Evolutionary conservation across 2,888 invertebrate genomes (phyloP), one percentile per base, ranked within the genome.

Genomic region (Plutella xylostella): DNA sequence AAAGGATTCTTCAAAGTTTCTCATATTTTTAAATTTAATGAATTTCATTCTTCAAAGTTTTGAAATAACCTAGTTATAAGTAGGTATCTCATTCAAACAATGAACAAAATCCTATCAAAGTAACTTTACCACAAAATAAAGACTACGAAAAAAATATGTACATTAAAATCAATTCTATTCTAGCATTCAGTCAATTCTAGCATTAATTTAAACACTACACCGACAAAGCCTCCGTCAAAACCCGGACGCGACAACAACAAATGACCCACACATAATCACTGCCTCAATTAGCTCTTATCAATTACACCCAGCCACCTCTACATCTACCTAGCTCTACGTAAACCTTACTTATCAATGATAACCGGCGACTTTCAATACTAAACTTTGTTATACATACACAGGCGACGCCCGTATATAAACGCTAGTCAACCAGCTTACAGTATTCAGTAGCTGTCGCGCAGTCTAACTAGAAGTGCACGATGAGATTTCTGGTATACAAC

Each of bases 361-460:
- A 57, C 60, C 47, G 52, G 56, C 54, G 59, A 72, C 72, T 75
- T 76, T 75, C 77, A 63, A 72, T 67, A 68, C 51, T 44, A n/a
- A n/a, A 40, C 34, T 21, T 31, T 31, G 60, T 48, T 45, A 46
- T 41, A 43, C 48, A 50, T 54, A 57, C 53, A 55, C 55, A 60
- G 57, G 56, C 57, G 58, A 57, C 51, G 52, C 52, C 46, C 55
- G 65, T 82, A 82, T 82, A 82, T 72, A 82, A 79, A 76, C 61
- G 58, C 61, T 52, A 53, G 55, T 55, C 51, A 51, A 46, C 54
- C 51, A 52, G 54, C 53, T 50, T 43, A 65, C 53, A 71, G 66
- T 54, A 82, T 79, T 82, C 82, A 82, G 82, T 82, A 82, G 82
- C 82, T 77, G 65, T 68, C 76, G 70, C 63, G 82, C 72, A 82